Evolutionary conservation across 2,888 invertebrate species (phyloP).

Genomic region (Sinhomidia bicolor): DNA sequence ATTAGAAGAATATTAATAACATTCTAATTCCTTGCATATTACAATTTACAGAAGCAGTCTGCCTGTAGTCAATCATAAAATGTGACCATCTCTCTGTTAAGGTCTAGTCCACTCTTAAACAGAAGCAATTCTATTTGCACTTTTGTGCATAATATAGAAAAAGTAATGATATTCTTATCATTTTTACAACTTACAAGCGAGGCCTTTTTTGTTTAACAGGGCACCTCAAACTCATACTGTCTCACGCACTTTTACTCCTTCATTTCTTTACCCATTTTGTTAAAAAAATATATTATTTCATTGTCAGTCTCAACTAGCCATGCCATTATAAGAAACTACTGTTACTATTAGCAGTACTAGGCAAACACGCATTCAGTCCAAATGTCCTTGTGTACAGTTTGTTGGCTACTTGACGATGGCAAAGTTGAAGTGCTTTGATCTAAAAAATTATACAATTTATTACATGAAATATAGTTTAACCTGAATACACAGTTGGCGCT

Average conservation of each 20-base stretch:
- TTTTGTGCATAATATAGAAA: constrained; percentile 6
- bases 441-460: constrained; percentile 49
- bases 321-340: not conserved
- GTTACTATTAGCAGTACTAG: not conserved
- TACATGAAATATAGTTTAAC: constrained; percentile 67
- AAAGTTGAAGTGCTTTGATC: constrained; percentile 54
- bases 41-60: too few relatives aligned
- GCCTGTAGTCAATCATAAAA: not conserved
- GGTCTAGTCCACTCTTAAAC: constrained; percentile 22
- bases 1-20: too few relatives aligned
- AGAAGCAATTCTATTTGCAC: not conserved
- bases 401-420: not conserved
- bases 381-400: constrained; percentile 58
- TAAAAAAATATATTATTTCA: constrained; percentile 20
- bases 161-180: constrained; percentile 29
- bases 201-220: constrained; percentile 60
- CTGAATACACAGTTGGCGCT: constrained; percentile 59
- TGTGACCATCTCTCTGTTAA: constrained; percentile 1
- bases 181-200: constrained; percentile 56
- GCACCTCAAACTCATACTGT: constrained; percentile 37
- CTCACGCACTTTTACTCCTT: constrained; percentile 54
- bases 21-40: too few relatives aligned
- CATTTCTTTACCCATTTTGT: constrained; percentile 23
- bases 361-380: not conserved
- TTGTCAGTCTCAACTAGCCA: constrained; percentile 44